Evolutionary conservation across 1,140 invertebrate species (phyloP).

Genomic region (Pseudachorutes palmiensis): DNA sequence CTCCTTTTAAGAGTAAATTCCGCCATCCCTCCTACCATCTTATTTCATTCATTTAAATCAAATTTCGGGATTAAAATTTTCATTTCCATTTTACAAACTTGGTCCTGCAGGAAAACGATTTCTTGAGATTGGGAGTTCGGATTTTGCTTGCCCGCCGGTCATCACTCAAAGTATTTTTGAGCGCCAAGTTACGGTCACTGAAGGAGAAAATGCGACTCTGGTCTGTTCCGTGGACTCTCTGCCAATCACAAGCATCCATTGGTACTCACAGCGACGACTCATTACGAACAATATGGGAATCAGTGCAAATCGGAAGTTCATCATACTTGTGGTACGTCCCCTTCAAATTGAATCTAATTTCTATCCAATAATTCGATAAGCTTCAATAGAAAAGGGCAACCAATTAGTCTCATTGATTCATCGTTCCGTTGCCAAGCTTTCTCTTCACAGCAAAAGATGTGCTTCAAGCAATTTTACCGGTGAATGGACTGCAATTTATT

Average conservation of each 20-base stretch:
- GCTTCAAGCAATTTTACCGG: no score
- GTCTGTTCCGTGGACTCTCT: slow-evolving; percentile 68
- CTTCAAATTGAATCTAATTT: neutral
- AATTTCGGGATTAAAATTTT: neutral
- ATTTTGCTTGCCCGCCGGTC: slow-evolving; percentile 79
- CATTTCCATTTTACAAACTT: no score
- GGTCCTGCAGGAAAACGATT: slow-evolving; percentile 47
- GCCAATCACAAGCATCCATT: slow-evolving; percentile 70
- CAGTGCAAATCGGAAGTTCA: slow-evolving; percentile 67
- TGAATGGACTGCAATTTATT: no score
- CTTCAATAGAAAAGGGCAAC: no score
- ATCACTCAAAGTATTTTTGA: slow-evolving; percentile 57
- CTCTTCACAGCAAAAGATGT: neutral
- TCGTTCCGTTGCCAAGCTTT: neutral
- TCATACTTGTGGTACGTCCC: slow-evolving; percentile 65
- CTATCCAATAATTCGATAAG: neutral
- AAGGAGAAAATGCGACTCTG: slow-evolving; percentile 75
- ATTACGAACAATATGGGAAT: slow-evolving; percentile 62
- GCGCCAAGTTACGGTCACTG: slow-evolving; percentile 63
- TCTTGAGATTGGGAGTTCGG: slow-evolving; percentile 64
- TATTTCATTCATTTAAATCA: no score
- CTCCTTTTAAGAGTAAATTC: no score
- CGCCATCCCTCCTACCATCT: no score
- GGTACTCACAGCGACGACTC: slow-evolving; percentile 76
- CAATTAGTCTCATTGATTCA: neutral